Base-by-base conservation (phyloP, 2,888 invertebrate genomes). In the Idaea dimidiata region DNA sequence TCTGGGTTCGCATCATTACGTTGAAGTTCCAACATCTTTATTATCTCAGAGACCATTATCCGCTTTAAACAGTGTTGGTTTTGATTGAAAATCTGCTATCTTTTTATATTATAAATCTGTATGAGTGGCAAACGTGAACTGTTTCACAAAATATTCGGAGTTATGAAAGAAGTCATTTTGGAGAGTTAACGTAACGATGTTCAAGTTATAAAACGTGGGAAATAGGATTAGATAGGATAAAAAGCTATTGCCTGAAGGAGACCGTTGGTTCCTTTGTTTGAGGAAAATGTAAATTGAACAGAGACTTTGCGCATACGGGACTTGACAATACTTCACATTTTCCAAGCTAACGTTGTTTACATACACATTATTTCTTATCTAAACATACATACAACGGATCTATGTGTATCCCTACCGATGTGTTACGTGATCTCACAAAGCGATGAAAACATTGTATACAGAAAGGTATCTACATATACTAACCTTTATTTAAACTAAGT, bases 211-310 rank as follows among this genome's bases (percentile, higher is more conserved):
- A 77, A 79, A 73, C 74, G 75, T 75, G 73, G 73, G 75, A 69
- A 84, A 86, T 81, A 72, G 76, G 82, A 85, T 84, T 82, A 82
- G 71, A 68, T 70, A 67, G 75, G 75, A 81, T 80, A 79, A 80
- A 76, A 75, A 81, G 80, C 72, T 76, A 79, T 78, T 74, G 77
- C 73, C 71, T 75, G 70, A 75, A 75, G 74, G 74, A 75, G 72
- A 72, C 67, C 72, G 76, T 69, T 72, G 74, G 78, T 32, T 66
- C 71, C 67, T 80, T 82, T 80, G 79, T 79, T 74, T 69, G 63
- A 68, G 69, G 75, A 77, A 82, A 84, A 86, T 85, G 82, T 80
- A 83, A 83, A 86, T 84, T 72, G 73, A 66, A 67, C 68, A 58
- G 66, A 75, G 71, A 74, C 65, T 64, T 62, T 64, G 62, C 58